Percentiles rank a stretch among this genome's conserved stretches.
These are phyloP conservation scores for Habrosyne pyritoides DNA, from an alignment of 2,888 invertebrate genomes.

Conservation along the genomic window DNA sequence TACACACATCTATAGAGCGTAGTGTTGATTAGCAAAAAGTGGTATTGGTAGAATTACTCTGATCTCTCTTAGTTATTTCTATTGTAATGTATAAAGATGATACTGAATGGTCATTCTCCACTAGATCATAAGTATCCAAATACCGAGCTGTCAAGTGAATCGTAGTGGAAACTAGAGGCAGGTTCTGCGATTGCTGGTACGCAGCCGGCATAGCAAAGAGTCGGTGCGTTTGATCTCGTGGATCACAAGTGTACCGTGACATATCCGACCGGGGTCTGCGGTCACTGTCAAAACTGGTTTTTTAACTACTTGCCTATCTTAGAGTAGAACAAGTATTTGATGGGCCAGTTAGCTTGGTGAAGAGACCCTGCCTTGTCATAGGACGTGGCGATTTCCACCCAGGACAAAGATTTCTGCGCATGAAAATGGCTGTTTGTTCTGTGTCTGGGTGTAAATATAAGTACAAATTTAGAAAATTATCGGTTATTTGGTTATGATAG, in stretches of 20 bases:
- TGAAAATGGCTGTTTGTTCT: too few species aligned
- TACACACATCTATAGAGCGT: too few species aligned
- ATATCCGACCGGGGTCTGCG: conserved; percentile 61
- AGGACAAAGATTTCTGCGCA: too few species aligned
- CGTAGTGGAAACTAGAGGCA: conserved; percentile 64
- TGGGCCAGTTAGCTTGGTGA: too few species aligned
- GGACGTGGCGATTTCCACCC: too few species aligned
- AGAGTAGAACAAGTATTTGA: conserved; percentile 3
- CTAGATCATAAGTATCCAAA: neutral
- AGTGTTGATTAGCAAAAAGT: too few species aligned
- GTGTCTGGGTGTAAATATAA: too few species aligned
- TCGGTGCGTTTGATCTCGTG: conserved; percentile 64
- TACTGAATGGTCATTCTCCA: neutral
- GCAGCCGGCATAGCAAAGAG: conserved; percentile 59
- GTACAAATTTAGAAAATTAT: too few species aligned
- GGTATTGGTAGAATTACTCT: too few species aligned
- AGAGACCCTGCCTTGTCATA: too few species aligned
- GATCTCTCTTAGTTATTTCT: too few species aligned
- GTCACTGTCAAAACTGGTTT: conserved; percentile 47
- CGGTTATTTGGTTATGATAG: too few species aligned
- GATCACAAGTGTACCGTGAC: conserved; percentile 67
- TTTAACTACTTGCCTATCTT: conserved; percentile 25
- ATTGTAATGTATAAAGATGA: neutral
- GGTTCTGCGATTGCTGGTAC: conserved; percentile 48
- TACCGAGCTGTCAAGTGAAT: conserved; percentile 45